Percentiles rank a stretch among this genome's conserved stretches.
phyloP scores from a whole-genome alignment of 2,797 vertebrate species.

The Lithobates pipiens region DNA sequence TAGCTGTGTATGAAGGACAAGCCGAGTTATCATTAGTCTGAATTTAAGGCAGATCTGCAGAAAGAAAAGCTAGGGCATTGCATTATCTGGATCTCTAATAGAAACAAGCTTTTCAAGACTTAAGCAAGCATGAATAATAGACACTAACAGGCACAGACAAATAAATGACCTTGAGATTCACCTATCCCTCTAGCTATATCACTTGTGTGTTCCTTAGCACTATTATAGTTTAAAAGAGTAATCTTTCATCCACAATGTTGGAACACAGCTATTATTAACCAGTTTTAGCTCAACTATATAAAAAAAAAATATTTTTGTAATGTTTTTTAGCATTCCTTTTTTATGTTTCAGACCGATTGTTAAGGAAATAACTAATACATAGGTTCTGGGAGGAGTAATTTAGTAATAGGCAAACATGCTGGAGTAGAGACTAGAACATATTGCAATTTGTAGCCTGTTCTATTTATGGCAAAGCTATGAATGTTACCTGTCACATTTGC shows the following conservation, averaged over 20 bases:
- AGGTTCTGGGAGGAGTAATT: no score
- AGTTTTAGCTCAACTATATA: background rate
- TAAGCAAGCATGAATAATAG: slow-evolving; percentile 43
- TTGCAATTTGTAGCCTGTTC: no score
- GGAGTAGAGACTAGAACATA: no score
- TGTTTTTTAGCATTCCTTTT: no score
- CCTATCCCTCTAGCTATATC: slow-evolving; percentile 2
- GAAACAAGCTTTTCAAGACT: slow-evolving; percentile 22
- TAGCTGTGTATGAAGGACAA: slow-evolving; percentile 31
- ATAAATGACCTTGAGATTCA: slow-evolving; percentile 43
- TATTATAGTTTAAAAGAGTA: background rate
- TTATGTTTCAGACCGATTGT: no score
- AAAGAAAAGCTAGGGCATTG: slow-evolving; percentile 7
- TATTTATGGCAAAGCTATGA: no score
- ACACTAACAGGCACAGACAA: slow-evolving; percentile 32
- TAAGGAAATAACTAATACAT: no score
- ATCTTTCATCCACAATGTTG: background rate
- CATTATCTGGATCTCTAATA: slow-evolving; percentile 35
- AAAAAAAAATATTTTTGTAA: no score
- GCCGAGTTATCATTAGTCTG: slow-evolving; percentile 33
- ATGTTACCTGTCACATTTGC: no score
- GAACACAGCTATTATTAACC: background rate
- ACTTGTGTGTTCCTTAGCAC: background rate
- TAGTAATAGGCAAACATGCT: no score
- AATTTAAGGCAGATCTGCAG: slow-evolving; percentile 30